Conservation (phyloP, 2,113 vertebrate genomes). For the Rhodinocichla rosea region DNA sequence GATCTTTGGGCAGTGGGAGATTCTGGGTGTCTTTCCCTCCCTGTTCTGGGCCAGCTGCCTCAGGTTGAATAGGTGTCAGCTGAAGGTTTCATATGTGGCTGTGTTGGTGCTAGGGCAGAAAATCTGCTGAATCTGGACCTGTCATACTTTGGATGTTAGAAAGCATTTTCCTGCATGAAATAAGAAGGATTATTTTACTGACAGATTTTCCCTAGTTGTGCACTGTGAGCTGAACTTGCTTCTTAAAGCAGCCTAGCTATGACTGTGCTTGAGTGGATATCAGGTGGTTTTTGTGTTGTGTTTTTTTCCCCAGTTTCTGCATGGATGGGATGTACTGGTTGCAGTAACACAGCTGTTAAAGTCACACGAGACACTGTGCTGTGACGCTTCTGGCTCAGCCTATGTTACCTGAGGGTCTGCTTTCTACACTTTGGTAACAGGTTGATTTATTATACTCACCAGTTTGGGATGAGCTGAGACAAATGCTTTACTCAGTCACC, state of each 20-base stretch:
- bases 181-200: background rate
- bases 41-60: background rate
- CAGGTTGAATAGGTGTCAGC: accelerated
- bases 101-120: background rate
- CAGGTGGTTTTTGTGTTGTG: background rate
- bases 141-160: background rate
- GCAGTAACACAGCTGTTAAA: background rate
- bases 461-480: background rate
- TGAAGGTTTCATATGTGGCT: background rate
- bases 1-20: background rate
- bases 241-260: background rate
- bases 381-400: background rate
- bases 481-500: background rate
- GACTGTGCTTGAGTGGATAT: background rate
- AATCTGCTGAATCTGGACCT: background rate
- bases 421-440: background rate
- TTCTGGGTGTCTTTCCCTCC: background rate
- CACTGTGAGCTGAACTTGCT: background rate
- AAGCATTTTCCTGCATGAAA: background rate
- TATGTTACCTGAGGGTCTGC: background rate
- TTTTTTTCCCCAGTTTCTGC: accelerated
- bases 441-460: background rate
- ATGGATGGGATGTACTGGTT: accelerated
- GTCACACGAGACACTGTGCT: background rate
- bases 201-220: background rate